Conservation (phyloP, 2,113 vertebrate genomes). For the Sphyrna mokarran region DNA sequence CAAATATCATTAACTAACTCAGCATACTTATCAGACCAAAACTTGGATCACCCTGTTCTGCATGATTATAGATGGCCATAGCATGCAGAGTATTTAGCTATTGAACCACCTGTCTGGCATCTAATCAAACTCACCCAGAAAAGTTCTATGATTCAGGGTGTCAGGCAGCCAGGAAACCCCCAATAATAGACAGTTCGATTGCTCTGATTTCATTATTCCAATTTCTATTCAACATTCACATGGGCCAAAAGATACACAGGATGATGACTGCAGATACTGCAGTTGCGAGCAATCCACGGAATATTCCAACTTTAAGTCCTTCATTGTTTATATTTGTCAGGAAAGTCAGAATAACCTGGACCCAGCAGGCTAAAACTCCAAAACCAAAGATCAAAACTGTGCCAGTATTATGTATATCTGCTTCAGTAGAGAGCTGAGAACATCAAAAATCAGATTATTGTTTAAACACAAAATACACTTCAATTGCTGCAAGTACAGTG, state of each 20-base stretch:
- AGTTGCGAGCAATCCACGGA: constrained; percentile 69
- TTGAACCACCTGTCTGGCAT: background rate
- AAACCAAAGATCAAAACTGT: constrained; percentile 71
- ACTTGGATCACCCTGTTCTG: background rate
- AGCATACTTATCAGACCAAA: background rate
- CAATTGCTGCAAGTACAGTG: background rate
- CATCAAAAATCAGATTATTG: background rate
- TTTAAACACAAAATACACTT: background rate
- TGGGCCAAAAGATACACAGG: constrained; percentile 78
- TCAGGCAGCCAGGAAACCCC: background rate
- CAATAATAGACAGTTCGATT: background rate
- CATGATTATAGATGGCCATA: background rate
- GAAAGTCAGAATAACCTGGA: constrained; percentile 77
- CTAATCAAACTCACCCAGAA: background rate
- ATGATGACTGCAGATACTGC: constrained; percentile 70
- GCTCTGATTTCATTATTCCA: background rate
- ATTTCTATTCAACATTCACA: background rate
- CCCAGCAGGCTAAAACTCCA: constrained; percentile 80
- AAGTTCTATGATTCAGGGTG: background rate
- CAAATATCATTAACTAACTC: background rate
- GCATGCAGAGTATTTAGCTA: background rate
- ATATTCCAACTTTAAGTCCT: constrained; percentile 61
- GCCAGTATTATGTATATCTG: constrained; percentile 71
- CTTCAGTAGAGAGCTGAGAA: constrained; percentile 61
- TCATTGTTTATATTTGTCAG: constrained; percentile 75